Evolutionary conservation across 2,797 vertebrate genomes (phyloP), one percentile per base, ranked within the genome.

Genomic region (Characodon lateralis): DNA sequence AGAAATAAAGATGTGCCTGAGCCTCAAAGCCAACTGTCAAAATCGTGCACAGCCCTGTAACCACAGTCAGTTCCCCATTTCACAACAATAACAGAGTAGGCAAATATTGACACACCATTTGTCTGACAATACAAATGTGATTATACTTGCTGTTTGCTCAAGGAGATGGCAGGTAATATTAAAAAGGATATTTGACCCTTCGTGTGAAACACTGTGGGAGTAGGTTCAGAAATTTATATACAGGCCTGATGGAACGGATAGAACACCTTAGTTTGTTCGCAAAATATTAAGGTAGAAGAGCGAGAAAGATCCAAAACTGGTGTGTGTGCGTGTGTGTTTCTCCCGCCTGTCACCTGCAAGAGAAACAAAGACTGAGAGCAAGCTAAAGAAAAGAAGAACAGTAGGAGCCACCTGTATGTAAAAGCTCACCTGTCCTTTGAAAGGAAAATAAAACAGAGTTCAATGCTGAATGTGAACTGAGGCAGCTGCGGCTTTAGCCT

Each of bases 21-120:
- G 71, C 76, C 81, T 90, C 69, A 83, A 85, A 88, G 71, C 83
- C 77, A 93, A 93, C 92, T 88, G 91, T 90, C 86, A 91, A 82
- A 88, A 72, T 78, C 81, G 76, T 79, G 77, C 82, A 85, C 88
- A 84, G 85, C 78, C 88, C 84, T 75, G 82, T 87, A 91, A 94
- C 92, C 82, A 63, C 66, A 89, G 87, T 76, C 81, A 91, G 89
- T 92, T 93, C 89, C 89, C 85, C 68, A 92, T 93, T 92, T 88
- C 89, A 94, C 87, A 94, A 94, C 90, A 95, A 94, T 93, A 95
- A 92, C 91, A 93, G 71, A 81, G 76, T 68, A 73, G 71, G 91
- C 89, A 94, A 95, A 95, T 95, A 95, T 95, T 95, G 94, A 93
- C 93, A 89, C 87, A 81, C 84, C 58, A 91, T 93, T 95, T 93